A percentile compares a stretch with the other conserved stretches of the same genome.
Evolutionary conservation across 2,888 invertebrate genomes (phyloP).

Genomic region (Xestia c-nigrum): DNA sequence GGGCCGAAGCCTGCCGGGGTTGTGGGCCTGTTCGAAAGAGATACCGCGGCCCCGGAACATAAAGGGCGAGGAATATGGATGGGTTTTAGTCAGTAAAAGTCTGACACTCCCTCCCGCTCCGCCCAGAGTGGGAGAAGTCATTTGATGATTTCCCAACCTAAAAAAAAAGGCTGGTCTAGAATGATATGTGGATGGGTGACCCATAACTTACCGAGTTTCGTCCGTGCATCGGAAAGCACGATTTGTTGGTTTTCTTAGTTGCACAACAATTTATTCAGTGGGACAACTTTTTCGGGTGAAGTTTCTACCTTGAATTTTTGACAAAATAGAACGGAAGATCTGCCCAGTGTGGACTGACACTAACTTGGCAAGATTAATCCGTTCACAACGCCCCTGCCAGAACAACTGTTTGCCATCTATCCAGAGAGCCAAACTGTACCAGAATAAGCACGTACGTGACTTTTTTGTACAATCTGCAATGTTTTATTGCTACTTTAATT

Average conservation of each 20-base stretch:
- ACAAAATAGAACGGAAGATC: not conserved
- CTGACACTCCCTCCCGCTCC: too few relatives aligned
- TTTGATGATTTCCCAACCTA: too few relatives aligned
- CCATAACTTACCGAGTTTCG: too few relatives aligned
- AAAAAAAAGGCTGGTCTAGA: too few relatives aligned
- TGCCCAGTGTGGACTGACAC: constrained; percentile 25
- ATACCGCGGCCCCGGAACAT: too few relatives aligned
- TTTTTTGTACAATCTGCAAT: constrained; percentile 11
- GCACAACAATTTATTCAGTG: not conserved
- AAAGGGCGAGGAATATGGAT: too few relatives aligned
- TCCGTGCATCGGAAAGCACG: too few relatives aligned
- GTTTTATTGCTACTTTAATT: not conserved
- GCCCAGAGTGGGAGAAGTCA: too few relatives aligned
- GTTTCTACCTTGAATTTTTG: not conserved
- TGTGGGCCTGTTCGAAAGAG: too few relatives aligned
- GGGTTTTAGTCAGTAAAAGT: too few relatives aligned
- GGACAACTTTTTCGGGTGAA: not conserved
- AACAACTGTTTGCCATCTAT: constrained; percentile 44
- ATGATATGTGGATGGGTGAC: too few relatives aligned
- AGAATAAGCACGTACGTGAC: constrained; percentile 31
- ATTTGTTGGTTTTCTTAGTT: not conserved
- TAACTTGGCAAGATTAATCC: constrained; percentile 49
- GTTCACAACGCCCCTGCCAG: constrained; percentile 41
- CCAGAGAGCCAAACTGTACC: not conserved
- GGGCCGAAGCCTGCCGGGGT: too few relatives aligned